These are phyloP conservation scores for Habrosyne pyritoides DNA, from an alignment of 2,888 invertebrate genomes.

Conservation along the genomic window DNA sequence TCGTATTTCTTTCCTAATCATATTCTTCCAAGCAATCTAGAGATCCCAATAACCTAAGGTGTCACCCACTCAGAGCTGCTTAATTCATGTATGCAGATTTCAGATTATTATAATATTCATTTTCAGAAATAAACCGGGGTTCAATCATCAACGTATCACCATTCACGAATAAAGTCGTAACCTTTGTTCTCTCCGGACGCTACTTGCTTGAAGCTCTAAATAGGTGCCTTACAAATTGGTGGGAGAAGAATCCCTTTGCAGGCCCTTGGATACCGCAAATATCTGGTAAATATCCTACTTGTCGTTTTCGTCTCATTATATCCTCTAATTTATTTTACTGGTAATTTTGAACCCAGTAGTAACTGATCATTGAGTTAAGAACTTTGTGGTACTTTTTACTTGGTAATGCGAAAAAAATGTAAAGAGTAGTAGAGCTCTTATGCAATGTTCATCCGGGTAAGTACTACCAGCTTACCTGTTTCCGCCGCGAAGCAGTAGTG, in stretches of 20 bases:
- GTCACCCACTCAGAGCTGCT: background rate
- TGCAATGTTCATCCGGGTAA: too few species aligned
- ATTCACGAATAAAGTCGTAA: conserved; percentile 87
- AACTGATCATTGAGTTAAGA: too few species aligned
- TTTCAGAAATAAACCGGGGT: conserved; percentile 87
- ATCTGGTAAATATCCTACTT: conserved; percentile 70
- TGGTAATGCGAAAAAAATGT: too few species aligned
- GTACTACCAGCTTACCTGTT: too few species aligned
- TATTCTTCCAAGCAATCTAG: too few species aligned
- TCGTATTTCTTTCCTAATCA: too few species aligned
- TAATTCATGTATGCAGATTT: background rate
- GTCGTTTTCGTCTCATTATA: background rate
- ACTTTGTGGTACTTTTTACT: too few species aligned
- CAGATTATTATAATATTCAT: background rate
- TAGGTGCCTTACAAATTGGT: conserved; percentile 57
- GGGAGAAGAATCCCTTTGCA: conserved; percentile 49
- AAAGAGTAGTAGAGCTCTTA: too few species aligned
- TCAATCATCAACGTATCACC: conserved; percentile 87
- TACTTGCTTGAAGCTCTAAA: conserved; percentile 84
- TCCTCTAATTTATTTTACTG: background rate
- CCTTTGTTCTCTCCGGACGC: conserved; percentile 86
- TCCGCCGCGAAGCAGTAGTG: too few species aligned
- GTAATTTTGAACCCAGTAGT: too few species aligned
- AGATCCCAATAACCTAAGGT: too few species aligned
- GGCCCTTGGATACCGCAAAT: conserved; percentile 81